Evolutionary conservation across 2,113 vertebrate genomes (phyloP), one percentile per base, ranked within the genome.

Genomic region (Piprites chloris): DNA sequence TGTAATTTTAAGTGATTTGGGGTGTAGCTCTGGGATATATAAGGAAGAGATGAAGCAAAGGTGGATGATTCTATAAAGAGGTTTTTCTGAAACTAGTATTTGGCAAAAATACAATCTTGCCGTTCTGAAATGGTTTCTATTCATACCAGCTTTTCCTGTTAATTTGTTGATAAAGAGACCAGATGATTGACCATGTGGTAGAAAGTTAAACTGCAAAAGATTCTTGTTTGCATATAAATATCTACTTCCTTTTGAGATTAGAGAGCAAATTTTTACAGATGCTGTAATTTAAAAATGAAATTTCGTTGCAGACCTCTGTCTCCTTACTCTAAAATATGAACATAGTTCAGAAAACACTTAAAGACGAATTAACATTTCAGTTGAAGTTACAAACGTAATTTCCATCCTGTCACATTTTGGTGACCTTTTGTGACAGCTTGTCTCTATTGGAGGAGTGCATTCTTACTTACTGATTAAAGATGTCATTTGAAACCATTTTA

Each of bases 401-500:
- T 99, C 95, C 97, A 98, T 98, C 97, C 98, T 98, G 98, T 98
- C 98, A 98, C 97, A 98, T 98, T 98, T 98, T 98, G 97, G 98
- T 98, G 98, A 99, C 98, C 98, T 98, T 98, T 97, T 98, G 97
- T 99, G 98, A 99, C 98, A 98, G 98, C 97, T 98, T 98, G 98
- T 99, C 98, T 98, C 96, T 98, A 98, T 98, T 98, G 98, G 96
- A 98, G 97, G 98, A 97, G 97, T 97, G 98, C 96, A 95, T 98
- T 98, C 98, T 98, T 98, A 97, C 97, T 97, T 97, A 96, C 98
- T 98, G 98, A 99, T 99, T 98, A 98, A 98, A 98, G 98, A 97
- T 99, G 99, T 99, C 99, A 98, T 98, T 98, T 98, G 98, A 98
- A 99, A 99, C 98, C 98, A 99, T 99, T 98, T 98, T 98, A 99